Evolutionary conservation across 1,140 invertebrate genomes (phyloP).

Genomic region (Penaeus vannamei): DNA sequence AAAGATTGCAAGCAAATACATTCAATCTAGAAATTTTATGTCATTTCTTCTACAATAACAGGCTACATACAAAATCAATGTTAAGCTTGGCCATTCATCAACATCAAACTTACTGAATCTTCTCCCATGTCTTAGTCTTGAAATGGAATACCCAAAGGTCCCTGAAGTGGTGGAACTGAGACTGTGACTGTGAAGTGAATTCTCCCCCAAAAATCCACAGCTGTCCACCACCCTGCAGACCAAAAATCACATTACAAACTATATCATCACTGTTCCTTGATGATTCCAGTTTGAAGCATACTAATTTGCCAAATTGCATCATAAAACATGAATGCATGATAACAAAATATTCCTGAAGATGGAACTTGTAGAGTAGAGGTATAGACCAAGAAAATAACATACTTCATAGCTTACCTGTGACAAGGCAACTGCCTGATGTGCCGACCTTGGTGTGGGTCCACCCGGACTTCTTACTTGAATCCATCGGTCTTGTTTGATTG

Average conservation of each 20-base stretch:
- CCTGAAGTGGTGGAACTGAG: constrained; percentile 94
- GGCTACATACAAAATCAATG: too few species aligned
- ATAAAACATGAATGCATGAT: too few species aligned
- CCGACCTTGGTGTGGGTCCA: background rate
- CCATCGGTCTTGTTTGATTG: constrained; percentile 39
- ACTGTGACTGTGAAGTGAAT: constrained; percentile 89
- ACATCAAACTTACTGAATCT: constrained; percentile 77
- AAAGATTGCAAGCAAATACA: too few species aligned
- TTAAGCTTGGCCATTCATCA: background rate
- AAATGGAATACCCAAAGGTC: constrained; percentile 92
- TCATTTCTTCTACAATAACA: too few species aligned
- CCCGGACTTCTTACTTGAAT: background rate
- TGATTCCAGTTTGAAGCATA: too few species aligned
- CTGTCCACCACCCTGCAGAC: constrained; percentile 83
- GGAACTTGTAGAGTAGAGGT: too few species aligned
- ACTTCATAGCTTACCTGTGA: too few species aligned
- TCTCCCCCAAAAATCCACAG: constrained; percentile 91
- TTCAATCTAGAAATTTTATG: too few species aligned
- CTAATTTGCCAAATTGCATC: too few species aligned
- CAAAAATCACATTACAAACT: constrained; percentile 72
- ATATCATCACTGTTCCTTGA: background rate
- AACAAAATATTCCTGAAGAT: too few species aligned
- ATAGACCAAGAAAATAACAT: too few species aligned
- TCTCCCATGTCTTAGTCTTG: constrained; percentile 88
- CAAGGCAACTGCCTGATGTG: too few species aligned